Conservation (phyloP, 2,113 vertebrate genomes). For the Pheucticus melanocephalus region DNA sequence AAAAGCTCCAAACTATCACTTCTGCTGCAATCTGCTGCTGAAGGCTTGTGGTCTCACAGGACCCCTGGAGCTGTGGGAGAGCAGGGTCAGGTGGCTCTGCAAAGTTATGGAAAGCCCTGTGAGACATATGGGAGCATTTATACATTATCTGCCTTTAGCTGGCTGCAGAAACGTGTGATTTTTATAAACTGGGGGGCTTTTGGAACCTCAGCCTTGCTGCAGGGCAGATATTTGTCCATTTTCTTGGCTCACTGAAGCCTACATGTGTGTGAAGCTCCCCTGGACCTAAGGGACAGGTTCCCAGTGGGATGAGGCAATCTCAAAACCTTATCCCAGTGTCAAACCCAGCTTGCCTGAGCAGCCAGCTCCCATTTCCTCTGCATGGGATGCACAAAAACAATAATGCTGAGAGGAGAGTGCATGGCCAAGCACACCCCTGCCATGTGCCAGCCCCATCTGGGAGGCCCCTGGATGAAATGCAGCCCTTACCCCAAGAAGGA, state of each 20-base stretch:
- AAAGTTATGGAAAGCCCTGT: not conserved
- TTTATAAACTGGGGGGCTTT: not conserved
- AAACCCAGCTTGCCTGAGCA: not conserved
- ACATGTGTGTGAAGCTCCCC: fast-evolving
- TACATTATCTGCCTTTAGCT: not conserved
- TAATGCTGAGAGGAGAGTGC: not conserved
- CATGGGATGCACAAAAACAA: not conserved
- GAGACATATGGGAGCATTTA: not conserved
- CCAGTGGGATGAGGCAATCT: not conserved
- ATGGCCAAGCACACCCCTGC: not conserved
- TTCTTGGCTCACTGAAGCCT: not conserved
- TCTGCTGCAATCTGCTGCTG: not conserved
- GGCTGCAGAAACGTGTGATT: not conserved
- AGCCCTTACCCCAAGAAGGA: not conserved
- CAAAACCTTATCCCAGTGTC: not conserved
- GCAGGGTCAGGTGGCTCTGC: not conserved
- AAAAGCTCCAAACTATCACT: not conserved
- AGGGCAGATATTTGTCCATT: not conserved
- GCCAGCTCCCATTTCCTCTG: not conserved
- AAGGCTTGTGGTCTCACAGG: not conserved
- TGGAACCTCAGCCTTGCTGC: not conserved
- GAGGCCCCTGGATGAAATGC: not conserved
- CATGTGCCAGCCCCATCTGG: not conserved
- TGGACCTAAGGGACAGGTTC: not conserved
- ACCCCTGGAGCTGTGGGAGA: not conserved